phyloP scores from a whole-genome alignment of 1,140 invertebrate species.

The Ips typographus region DNA sequence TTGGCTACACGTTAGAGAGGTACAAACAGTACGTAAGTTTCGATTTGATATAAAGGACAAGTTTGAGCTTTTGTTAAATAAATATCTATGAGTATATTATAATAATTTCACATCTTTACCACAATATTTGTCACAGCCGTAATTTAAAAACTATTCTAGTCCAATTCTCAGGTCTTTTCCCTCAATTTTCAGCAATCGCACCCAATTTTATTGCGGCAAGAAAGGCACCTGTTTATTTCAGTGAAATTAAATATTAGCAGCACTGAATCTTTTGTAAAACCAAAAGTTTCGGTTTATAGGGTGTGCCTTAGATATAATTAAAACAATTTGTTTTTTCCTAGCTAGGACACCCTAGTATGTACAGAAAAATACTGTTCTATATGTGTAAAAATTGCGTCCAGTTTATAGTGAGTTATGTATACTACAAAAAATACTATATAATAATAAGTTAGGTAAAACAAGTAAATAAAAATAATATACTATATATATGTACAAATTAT shows the following conservation, averaged over 20 bases:
- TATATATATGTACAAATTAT: too few relatives aligned
- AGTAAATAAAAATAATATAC: too few relatives aligned
- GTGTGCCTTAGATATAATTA: not conserved
- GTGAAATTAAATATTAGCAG: not conserved
- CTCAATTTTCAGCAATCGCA: not conserved
- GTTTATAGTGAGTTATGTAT: not conserved
- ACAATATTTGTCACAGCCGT: slow-evolving; percentile 1
- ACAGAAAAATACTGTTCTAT: not conserved
- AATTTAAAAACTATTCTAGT: not conserved
- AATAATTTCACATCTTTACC: not conserved
- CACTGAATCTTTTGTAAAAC: not conserved
- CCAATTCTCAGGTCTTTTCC: not conserved
- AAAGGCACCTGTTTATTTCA: not conserved
- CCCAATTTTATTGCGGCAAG: not conserved
- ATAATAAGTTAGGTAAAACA: too few relatives aligned
- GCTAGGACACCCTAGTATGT: not conserved
- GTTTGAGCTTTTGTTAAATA: too few relatives aligned
- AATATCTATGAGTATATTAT: too few relatives aligned
- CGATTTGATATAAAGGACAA: too few relatives aligned
- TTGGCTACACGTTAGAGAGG: too few relatives aligned
- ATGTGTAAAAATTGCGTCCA: not conserved
- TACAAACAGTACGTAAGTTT: too few relatives aligned
- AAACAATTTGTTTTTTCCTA: not conserved
- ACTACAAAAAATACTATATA: not conserved
- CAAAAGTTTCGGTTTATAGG: not conserved